Evolutionary conservation across 1,140 invertebrate genomes (phyloP).

Genomic region (Drosophila kikkawai): DNA sequence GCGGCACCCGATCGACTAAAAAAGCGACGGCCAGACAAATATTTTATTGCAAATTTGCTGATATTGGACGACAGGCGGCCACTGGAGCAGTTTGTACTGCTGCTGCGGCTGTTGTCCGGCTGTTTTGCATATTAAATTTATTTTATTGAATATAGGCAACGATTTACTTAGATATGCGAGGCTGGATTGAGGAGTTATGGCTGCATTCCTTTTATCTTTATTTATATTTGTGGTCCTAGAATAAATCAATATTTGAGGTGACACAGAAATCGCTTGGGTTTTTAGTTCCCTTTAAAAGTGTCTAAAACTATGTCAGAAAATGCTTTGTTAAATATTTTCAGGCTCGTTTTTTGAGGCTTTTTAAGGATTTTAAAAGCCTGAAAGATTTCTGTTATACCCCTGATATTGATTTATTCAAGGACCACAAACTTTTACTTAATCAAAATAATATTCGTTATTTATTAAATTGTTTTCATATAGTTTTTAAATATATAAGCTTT

Average conservation of each 20-base stretch:
- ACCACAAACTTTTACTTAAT: too few species aligned
- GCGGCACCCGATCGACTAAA: constrained; percentile 20
- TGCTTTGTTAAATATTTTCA: background rate
- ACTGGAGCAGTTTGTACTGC: constrained; percentile 52
- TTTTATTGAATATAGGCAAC: constrained; percentile 76
- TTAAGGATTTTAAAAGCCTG: too few species aligned
- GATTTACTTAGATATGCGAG: constrained; percentile 62
- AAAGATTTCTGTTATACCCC: too few species aligned
- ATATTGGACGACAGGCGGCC: constrained; percentile 77
- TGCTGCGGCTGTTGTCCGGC: constrained; percentile 53
- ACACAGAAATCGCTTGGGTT: background rate
- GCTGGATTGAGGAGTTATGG: constrained; percentile 27
- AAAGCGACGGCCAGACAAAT: constrained; percentile 73
- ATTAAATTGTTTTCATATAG: too few species aligned
- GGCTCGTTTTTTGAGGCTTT: too few species aligned
- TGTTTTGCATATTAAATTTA: constrained; percentile 83
- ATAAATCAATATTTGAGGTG: background rate
- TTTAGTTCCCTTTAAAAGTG: background rate
- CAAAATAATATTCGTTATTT: too few species aligned
- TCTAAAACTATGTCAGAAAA: background rate
- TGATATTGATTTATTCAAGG: too few species aligned
- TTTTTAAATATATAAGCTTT: too few species aligned
- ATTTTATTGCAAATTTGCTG: constrained; percentile 83
- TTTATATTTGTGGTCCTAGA: background rate
- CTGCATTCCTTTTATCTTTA: background rate